phyloP scores from a whole-genome alignment of 2,797 vertebrate genomes.

The Halcyon badia region DNA sequence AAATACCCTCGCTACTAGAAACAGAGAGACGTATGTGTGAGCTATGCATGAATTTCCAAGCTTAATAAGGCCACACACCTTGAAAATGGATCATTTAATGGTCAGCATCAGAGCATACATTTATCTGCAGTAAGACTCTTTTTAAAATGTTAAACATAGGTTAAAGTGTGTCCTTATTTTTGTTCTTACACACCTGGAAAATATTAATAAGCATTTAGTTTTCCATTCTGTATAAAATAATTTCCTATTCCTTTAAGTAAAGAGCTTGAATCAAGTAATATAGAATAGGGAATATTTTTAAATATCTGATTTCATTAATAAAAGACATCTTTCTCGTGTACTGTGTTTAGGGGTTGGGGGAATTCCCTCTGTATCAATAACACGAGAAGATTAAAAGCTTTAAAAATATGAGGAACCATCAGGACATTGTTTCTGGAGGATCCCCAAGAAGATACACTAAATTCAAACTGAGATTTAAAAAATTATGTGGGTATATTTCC shows the following conservation, averaged over 20 bases:
- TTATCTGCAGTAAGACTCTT: not conserved
- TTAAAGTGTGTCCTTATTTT: not conserved
- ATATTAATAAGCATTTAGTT: constrained; percentile 9
- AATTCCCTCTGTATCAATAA: not conserved
- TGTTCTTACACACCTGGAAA: constrained; percentile 13
- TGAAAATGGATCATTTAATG: constrained; percentile 26
- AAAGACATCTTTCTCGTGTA: not conserved
- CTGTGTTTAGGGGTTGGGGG: not conserved
- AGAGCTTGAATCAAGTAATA: not conserved
- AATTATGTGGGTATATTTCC: not conserved
- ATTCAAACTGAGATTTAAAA: not conserved
- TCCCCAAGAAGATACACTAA: not conserved
- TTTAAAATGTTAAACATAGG: not conserved
- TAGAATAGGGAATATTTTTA: not conserved
- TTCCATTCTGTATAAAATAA: not conserved
- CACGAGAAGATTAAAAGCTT: not conserved
- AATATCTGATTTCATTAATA: not conserved
- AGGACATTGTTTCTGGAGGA: not conserved
- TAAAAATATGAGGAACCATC: not conserved
- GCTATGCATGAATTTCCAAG: constrained; percentile 16
- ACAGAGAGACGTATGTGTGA: not conserved
- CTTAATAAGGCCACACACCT: constrained; percentile 49
- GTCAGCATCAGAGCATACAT: not conserved
- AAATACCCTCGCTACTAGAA: constrained; percentile 32
- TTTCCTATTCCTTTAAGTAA: not conserved